Evolutionary conservation across 2,113 vertebrate species (phyloP).

Genomic region (Excalfactoria chinensis): DNA sequence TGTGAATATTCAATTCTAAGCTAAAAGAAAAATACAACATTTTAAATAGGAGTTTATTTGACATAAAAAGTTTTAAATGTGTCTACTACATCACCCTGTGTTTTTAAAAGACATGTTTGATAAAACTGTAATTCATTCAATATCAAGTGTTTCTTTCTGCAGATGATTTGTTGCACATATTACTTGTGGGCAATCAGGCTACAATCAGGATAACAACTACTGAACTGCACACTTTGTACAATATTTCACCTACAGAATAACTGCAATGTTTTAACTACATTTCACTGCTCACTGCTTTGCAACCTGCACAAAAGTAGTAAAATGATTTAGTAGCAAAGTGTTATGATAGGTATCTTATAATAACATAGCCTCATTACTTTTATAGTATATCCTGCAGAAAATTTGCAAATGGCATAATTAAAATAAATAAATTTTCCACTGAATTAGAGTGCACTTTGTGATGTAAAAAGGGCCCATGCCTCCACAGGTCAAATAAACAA

Average conservation of each 20-base stretch:
- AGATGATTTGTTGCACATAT: not conserved
- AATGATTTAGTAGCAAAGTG: constrained; percentile 1
- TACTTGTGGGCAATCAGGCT: not conserved
- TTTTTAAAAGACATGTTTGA: not conserved
- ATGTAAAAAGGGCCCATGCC: not conserved
- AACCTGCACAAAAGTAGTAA: constrained; percentile 17
- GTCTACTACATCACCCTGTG: not conserved
- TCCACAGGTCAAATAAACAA: not conserved
- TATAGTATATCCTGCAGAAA: not conserved
- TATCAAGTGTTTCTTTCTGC: not conserved
- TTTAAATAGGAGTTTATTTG: not conserved
- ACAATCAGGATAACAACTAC: not conserved
- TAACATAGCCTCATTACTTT: not conserved
- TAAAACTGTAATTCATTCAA: not conserved
- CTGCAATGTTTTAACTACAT: not conserved
- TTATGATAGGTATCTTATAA: not conserved
- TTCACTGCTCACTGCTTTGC: not conserved
- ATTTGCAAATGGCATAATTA: constrained; percentile 23
- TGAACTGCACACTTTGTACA: not conserved
- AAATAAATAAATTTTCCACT: constrained; percentile 11
- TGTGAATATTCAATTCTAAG: not conserved
- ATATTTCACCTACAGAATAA: not conserved
- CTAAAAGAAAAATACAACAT: not conserved
- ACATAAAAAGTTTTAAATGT: not conserved
- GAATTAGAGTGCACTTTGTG: not conserved